Conservation (phyloP, 2,888 invertebrate species). For the Podotricha telesiphe region DNA sequence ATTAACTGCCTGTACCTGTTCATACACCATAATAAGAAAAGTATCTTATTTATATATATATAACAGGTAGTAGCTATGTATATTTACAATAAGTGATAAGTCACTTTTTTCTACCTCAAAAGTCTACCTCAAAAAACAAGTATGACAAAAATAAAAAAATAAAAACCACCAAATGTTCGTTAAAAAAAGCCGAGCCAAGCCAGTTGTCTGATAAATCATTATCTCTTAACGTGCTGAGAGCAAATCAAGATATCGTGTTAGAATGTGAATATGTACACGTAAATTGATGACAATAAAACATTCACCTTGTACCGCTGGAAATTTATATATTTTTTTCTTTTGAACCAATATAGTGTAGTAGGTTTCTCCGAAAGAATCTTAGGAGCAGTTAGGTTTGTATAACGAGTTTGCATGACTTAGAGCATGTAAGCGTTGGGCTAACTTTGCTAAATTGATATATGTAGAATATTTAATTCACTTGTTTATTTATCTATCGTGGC, state of each 20-base stretch:
- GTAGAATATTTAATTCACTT: no score
- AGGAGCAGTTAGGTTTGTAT: neutral
- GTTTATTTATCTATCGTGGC: no score
- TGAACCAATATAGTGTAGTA: neutral
- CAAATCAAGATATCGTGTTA: conserved; percentile 33
- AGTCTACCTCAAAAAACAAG: neutral
- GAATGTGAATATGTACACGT: conserved; percentile 24
- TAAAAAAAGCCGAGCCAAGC: neutral
- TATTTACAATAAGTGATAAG: neutral
- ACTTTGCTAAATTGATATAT: neutral
- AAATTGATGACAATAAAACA: conserved; percentile 23
- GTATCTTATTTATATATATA: no score
- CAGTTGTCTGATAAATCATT: conserved; percentile 35
- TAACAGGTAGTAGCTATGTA: no score
- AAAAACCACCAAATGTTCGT: neutral
- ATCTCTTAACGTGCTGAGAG: conserved; percentile 37
- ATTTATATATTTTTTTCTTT: conserved; percentile 22
- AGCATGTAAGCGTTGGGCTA: neutral
- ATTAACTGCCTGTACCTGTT: no score
- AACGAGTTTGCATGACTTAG: neutral
- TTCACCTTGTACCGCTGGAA: conserved; percentile 3
- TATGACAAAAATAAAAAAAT: neutral
- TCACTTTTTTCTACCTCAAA: neutral
- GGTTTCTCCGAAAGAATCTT: conserved; percentile 21
- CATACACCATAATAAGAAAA: no score